Evolutionary conservation across 23 tunicate species (phyloP).

Genomic region (Pegea sp.): DNA sequence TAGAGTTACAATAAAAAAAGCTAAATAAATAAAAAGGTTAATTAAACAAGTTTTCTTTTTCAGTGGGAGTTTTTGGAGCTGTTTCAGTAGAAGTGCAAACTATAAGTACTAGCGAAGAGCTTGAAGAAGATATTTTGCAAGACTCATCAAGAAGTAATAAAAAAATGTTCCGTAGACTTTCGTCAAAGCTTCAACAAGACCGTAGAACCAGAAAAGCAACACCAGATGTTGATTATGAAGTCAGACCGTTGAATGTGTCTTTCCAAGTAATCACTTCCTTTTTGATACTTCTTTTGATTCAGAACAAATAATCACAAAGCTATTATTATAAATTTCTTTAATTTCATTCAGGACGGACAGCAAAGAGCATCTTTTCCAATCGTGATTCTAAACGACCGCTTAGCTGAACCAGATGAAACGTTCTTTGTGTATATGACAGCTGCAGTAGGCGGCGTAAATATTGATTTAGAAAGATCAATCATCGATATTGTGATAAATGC

Average conservation of each 20-base stretch:
- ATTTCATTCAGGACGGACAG: slow-evolving; percentile 26
- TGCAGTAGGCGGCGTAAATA: slow-evolving; percentile 55
- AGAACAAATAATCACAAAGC: too few species aligned
- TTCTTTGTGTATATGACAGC: slow-evolving; percentile 42
- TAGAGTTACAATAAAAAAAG: too few species aligned
- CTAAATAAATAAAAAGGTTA: too few species aligned
- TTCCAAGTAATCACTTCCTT: slow-evolving; percentile 27
- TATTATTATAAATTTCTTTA: too few species aligned
- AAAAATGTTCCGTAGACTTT: too few species aligned
- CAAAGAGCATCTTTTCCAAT: slow-evolving; percentile 14
- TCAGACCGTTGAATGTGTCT: slow-evolving; percentile 15
- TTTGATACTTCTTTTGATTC: too few species aligned
- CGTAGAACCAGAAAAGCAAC: slow-evolving; percentile 11
- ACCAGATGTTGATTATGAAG: slow-evolving; percentile 48
- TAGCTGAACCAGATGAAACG: slow-evolving; percentile 43
- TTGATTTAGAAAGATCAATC: slow-evolving; percentile 6
- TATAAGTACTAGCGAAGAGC: slow-evolving; percentile 15
- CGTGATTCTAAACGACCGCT: slow-evolving; percentile 39
- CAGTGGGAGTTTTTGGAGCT: slow-evolving; percentile 40
- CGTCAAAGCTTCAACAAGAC: slow-evolving; percentile 1
- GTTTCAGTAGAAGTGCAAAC: slow-evolving; percentile 17
- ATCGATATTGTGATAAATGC: slow-evolving; percentile 23
- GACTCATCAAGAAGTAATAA: neutral
- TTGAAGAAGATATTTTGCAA: slow-evolving; percentile 2
- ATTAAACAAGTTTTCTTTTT: neutral